Conservation (phyloP, 37 sponge, comb jelly and placozoan genomes). For the Crambe crambe region DNA sequence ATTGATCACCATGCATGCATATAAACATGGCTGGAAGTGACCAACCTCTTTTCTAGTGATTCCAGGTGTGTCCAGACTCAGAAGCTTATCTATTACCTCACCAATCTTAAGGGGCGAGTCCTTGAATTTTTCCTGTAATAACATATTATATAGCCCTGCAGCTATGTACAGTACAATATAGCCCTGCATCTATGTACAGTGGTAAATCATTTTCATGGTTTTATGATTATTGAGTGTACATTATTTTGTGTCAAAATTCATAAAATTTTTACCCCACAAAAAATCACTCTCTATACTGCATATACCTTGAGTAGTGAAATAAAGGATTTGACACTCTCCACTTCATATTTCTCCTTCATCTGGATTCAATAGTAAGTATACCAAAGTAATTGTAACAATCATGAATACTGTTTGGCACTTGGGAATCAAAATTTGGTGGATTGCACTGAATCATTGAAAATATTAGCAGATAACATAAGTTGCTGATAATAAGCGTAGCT, state of each 20-base stretch:
- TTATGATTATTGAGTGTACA: not conserved
- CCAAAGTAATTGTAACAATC: too few relatives aligned
- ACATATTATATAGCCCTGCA: too few relatives aligned
- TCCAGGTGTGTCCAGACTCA: not conserved
- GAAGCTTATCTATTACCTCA: constrained; percentile 3
- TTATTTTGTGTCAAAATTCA: too few relatives aligned
- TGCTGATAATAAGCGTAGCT: too few relatives aligned
- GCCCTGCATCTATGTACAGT: not conserved
- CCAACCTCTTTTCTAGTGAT: not conserved
- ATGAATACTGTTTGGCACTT: too few relatives aligned
- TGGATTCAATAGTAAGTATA: not conserved
- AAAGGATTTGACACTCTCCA: constrained; percentile 42
- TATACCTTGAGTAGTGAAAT: constrained; percentile 25
- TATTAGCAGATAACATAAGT: too few relatives aligned
- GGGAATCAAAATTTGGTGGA: too few relatives aligned
- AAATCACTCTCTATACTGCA: not conserved
- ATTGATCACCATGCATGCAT: too few relatives aligned
- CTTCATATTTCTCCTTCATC: constrained; percentile 27
- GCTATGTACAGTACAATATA: too few relatives aligned
- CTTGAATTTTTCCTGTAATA: constrained; percentile 20
- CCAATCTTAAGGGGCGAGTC: constrained; percentile 30
- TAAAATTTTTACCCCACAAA: not conserved
- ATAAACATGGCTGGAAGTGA: too few relatives aligned
- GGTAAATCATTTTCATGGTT: not conserved
- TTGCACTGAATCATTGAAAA: too few relatives aligned